Percentiles rank a stretch among this genome's conserved stretches.
phyloP scores from a whole-genome alignment of 2,797 vertebrate genomes.

The Mionectes olivaceus region DNA sequence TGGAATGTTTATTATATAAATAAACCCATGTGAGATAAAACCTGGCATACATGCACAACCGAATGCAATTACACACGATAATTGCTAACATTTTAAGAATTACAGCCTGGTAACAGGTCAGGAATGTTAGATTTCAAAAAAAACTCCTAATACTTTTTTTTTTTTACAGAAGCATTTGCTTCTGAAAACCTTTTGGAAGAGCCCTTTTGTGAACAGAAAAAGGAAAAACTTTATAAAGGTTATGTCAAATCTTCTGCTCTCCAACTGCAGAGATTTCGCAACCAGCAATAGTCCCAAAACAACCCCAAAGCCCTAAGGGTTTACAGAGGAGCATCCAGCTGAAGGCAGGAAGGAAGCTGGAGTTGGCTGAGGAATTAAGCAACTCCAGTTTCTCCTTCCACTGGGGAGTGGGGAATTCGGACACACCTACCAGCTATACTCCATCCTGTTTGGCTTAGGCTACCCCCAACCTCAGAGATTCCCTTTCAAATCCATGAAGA shows the following conservation, averaged over 20 bases:
- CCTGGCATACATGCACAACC: neutral
- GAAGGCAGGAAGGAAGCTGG: neutral
- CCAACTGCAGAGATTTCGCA: neutral
- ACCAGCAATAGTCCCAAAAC: neutral
- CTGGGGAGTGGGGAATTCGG: neutral
- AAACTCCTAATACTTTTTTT: neutral
- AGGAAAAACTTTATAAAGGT: neutral
- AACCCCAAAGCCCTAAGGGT: neutral
- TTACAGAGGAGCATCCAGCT: neutral
- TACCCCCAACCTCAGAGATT: neutral
- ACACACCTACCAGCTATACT: neutral
- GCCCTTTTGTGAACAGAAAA: neutral
- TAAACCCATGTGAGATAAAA: neutral
- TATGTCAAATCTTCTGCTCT: neutral
- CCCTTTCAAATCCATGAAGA: neutral
- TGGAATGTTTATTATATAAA: neutral
- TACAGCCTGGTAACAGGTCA: neutral
- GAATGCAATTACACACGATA: neutral
- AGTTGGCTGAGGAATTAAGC: neutral
- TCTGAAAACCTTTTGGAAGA: neutral
- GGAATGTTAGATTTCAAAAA: neutral
- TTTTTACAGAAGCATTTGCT: neutral
- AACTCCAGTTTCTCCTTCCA: neutral
- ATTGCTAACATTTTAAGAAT: neutral
- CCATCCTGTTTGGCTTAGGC: neutral